Evolutionary conservation across 2,797 vertebrate species (phyloP), one percentile per base, ranked within the genome.

Genomic region (Acanthurus leucopareius): DNA sequence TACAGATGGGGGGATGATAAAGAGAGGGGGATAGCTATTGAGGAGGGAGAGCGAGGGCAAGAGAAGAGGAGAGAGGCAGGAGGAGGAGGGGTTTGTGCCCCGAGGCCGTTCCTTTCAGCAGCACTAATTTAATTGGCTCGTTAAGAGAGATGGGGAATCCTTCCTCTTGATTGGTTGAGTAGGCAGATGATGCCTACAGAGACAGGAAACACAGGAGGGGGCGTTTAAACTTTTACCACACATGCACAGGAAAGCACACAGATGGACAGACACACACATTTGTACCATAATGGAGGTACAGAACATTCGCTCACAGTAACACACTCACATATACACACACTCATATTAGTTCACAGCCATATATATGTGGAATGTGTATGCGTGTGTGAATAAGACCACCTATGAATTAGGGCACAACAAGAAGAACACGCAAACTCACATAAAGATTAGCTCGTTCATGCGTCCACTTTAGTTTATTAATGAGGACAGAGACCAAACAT

Each of bases 121-220:
- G 82, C 81, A 75, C 84, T 88, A 83, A 92, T 91, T 91, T 89
- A 90, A 93, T 91, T 88, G 90, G 89, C 88, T 92, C 45, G 58
- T 92, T 91, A 88, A 60, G 82, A 86, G 71, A 69, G 82, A 89
- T 80, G 85, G 86, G 63, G 76, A 77, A 82, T 76, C 77, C 89
- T 89, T 91, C 85, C 73, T 70, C 88, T 71, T 85, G 89, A 91
- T 92, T 93, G 92, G 89, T 82, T 82, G 89, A 90, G 86, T 92
- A 67, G 80, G 80, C 87, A 76, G 78, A 89, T 79, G 77, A 81
- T 83, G 85, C 80, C 84, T 64, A n/a, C 54, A 69, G 85, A 86
- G 77, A 77, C 67, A 77, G 71, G 73, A 82, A 86, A 77, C 68
- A 68, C 45, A 69, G 69, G 61, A 79, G 86, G 81, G 69, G 75